phyloP scores from a whole-genome alignment of 2,888 invertebrate genomes.

The Tridacna gigas region DNA sequence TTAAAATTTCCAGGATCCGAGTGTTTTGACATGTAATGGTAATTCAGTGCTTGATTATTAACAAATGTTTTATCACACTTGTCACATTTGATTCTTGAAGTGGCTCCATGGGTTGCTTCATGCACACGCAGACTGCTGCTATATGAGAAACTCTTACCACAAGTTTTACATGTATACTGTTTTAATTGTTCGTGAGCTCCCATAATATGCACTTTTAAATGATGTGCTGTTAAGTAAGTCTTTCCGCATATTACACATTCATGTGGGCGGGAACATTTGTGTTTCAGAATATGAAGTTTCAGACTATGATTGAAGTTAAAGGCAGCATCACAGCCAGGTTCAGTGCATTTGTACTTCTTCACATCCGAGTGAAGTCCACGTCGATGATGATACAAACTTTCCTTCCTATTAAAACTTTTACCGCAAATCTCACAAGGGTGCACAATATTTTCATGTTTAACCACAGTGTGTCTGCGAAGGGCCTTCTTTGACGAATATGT shows the following conservation, averaged over 20 bases:
- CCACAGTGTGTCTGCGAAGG: constrained; percentile 58
- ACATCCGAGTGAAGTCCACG: constrained; percentile 75
- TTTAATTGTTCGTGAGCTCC: constrained; percentile 75
- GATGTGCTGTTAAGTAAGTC: constrained; percentile 80
- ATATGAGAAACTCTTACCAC: constrained; percentile 80
- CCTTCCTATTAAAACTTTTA: constrained; percentile 75
- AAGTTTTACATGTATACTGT: constrained; percentile 72
- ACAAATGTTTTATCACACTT: constrained; percentile 79
- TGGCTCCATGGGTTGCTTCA: constrained; percentile 75
- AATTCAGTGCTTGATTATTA: constrained; percentile 70
- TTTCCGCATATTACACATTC: constrained; percentile 78
- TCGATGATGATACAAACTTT: constrained; percentile 79
- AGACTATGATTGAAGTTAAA: constrained; percentile 82
- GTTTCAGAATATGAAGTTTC: constrained; percentile 78
- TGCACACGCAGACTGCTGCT: constrained; percentile 79
- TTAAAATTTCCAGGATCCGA: constrained; percentile 61
- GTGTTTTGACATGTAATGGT: constrained; percentile 74
- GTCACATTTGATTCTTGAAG: constrained; percentile 74
- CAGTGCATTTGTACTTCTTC: constrained; percentile 77
- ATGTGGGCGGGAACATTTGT: constrained; percentile 78
- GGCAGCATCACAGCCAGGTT: constrained; percentile 72
- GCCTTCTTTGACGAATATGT: constrained; percentile 63
- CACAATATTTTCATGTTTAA: constrained; percentile 54
- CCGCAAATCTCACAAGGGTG: constrained; percentile 78
- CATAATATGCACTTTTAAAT: constrained; percentile 79